A percentile compares a stretch with the other conserved stretches of the same genome.
phyloP scores from a whole-genome alignment of 2,113 vertebrate species.

The Baryphthengus martii region DNA sequence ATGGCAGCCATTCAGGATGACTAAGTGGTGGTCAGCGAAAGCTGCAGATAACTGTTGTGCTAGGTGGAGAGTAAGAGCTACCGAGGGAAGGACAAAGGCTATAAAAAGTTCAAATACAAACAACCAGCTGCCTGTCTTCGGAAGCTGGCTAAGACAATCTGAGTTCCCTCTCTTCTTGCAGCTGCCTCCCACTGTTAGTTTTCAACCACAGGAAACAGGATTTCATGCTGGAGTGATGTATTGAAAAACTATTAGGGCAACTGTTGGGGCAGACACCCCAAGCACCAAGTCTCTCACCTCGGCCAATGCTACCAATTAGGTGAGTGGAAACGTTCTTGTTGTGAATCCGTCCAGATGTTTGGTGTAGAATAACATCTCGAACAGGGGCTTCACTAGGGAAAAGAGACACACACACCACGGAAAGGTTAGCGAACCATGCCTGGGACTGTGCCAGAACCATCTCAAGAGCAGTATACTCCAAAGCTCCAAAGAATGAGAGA shows the following conservation, averaged over 20 bases:
- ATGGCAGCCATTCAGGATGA: neutral
- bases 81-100: neutral
- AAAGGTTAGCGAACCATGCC: neutral
- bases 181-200: neutral
- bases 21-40: neutral
- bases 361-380: conserved; percentile 87
- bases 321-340: conserved; percentile 99
- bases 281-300: conserved; percentile 55
- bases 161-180: neutral
- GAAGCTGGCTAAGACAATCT: neutral
- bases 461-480: neutral
- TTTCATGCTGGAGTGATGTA: neutral
- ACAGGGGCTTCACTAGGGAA: conserved; percentile 77
- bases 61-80: neutral
- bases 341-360: conserved; percentile 94
- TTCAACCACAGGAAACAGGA: neutral
- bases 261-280: neutral
- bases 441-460: neutral
- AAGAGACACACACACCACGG: neutral
- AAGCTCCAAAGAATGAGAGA: neutral
- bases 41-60: neutral
- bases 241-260: neutral
- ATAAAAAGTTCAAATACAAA: neutral
- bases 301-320: conserved; percentile 91
- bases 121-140: neutral